Percentiles rank a stretch among this genome's conserved stretches.
Evolutionary conservation across 2,797 vertebrate species (phyloP).

Genomic region (Halcyon smyrnensis): DNA sequence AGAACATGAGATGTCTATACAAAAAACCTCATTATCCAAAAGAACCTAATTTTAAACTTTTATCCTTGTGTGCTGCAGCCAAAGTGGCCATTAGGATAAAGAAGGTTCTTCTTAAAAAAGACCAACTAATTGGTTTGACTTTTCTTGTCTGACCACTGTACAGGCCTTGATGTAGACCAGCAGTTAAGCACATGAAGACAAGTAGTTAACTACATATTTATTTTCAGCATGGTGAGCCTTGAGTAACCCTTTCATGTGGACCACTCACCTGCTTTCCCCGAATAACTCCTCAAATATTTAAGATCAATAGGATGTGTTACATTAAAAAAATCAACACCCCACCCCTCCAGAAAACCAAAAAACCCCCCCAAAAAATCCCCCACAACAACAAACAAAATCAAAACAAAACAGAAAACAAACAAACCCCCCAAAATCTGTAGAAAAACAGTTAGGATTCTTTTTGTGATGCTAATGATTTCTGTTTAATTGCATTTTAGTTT

Average conservation of each 20-base stretch:
- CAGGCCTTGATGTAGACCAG: neutral
- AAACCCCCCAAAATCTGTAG: neutral
- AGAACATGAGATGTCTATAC: neutral
- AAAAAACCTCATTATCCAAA: neutral
- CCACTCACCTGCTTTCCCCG: neutral
- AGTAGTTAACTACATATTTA: neutral
- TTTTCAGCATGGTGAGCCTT: neutral
- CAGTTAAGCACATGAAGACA: neutral
- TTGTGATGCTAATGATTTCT: neutral
- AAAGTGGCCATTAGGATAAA: neutral
- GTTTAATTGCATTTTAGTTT: neutral
- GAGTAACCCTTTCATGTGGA: neutral
- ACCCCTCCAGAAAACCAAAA: too few species aligned
- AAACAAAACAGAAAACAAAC: too few species aligned
- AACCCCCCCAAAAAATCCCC: too few species aligned
- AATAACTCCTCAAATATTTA: neutral
- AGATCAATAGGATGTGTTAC: neutral
- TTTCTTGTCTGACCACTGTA: neutral
- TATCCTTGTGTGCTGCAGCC: neutral
- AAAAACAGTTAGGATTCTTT: neutral
- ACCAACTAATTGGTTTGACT: neutral
- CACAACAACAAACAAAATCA: too few species aligned
- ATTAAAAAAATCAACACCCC: neutral
- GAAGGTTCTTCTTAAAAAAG: neutral
- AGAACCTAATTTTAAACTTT: neutral